phyloP scores from a whole-genome alignment of 2,113 vertebrate species.

The Etheostoma cragini region DNA sequence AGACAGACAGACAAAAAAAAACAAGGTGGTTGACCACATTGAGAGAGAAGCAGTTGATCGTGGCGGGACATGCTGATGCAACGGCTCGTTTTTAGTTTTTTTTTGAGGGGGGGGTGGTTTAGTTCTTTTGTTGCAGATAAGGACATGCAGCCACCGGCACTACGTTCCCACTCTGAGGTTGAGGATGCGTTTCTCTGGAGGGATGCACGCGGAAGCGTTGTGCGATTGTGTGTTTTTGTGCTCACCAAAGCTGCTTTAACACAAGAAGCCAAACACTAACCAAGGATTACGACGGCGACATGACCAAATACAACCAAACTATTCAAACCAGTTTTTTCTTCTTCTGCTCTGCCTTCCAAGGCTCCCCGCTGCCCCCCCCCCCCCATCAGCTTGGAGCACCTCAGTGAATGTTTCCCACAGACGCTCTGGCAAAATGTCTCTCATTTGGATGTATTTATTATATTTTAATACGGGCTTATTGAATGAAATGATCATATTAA shows the following conservation, averaged over 20 bases:
- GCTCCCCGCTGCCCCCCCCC: conserved; percentile 35
- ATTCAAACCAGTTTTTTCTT: conserved; percentile 19
- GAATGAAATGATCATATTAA: conserved; percentile 38
- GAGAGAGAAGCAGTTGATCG: not conserved
- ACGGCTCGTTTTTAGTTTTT: not conserved
- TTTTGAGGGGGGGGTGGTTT: no score
- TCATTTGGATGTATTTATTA: conserved; percentile 69
- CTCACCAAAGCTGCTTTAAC: conserved; percentile 77
- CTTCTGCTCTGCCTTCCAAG: conserved; percentile 65
- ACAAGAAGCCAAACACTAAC: conserved; percentile 70
- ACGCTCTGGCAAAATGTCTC: conserved; percentile 34
- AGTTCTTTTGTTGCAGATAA: not conserved
- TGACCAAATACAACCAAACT: conserved; percentile 54
- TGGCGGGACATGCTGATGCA: not conserved
- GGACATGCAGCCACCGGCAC: not conserved
- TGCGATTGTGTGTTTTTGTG: conserved; percentile 25
- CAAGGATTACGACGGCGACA: conserved; percentile 30
- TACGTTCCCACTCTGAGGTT: conserved; percentile 2
- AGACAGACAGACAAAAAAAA: no score
- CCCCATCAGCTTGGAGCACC: conserved; percentile 44
- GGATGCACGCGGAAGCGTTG: conserved; percentile 2
- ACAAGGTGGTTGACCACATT: conserved; percentile 28
- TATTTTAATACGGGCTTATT: conserved; percentile 45
- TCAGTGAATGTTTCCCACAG: conserved; percentile 68
- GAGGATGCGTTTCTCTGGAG: not conserved